These are phyloP conservation scores for Mungos mungo DNA, from an alignment of 2,113 vertebrate species.

Conservation along the genomic window DNA sequence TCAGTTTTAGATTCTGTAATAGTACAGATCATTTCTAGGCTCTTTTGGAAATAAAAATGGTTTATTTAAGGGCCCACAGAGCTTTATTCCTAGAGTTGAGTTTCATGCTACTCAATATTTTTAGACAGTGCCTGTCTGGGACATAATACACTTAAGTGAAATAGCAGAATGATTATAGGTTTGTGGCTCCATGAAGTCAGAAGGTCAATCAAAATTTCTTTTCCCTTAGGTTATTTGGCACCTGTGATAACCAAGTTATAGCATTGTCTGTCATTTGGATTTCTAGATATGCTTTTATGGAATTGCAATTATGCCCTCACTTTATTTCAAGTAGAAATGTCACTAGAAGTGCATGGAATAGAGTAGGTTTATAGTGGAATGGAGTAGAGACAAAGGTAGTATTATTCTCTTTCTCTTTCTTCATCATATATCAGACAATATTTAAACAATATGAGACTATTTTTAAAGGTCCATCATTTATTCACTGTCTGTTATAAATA, in stretches of 20 bases:
- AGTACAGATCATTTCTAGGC: slow-evolving; percentile 1
- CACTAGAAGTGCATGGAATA: neutral
- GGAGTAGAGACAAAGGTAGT: neutral
- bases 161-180: slow-evolving; percentile 55
- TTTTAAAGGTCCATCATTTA: neutral
- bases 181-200: neutral
- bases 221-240: slow-evolving; percentile 65
- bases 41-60: slow-evolving; percentile 44
- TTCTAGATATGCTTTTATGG: neutral
- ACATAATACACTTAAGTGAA: slow-evolving; percentile 44
- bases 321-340: slow-evolving; percentile 30
- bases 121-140: neutral
- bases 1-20: slow-evolving; percentile 10
- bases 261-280: neutral
- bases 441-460: neutral
- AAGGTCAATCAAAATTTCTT: slow-evolving; percentile 63
- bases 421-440: neutral
- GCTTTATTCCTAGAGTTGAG: neutral
- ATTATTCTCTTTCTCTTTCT: neutral
- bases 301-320: neutral
- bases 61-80: slow-evolving; percentile 1
- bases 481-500: neutral
- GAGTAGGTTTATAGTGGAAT: neutral
- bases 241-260: slow-evolving; percentile 11
- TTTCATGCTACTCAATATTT: neutral